phyloP scores from a whole-genome alignment of 2,888 invertebrate species.

The Lasioglossum vierecki region DNA sequence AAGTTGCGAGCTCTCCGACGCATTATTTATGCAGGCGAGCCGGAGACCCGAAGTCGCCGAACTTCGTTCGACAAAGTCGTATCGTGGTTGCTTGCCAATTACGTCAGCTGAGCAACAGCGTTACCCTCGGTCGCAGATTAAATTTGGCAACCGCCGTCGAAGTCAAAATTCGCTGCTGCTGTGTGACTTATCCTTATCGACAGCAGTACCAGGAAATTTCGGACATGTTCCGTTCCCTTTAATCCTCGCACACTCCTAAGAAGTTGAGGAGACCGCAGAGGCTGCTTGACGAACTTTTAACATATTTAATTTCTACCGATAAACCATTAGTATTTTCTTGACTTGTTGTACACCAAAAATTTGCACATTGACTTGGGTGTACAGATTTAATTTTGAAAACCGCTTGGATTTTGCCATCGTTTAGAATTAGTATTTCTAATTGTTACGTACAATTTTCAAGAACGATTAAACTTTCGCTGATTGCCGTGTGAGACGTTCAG shows the following conservation, averaged over 20 bases:
- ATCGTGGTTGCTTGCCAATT: slow-evolving; percentile 64
- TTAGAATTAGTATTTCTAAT: no score
- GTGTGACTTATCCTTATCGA: neutral
- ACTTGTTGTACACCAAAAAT: no score
- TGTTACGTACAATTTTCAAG: no score
- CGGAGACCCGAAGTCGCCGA: slow-evolving; percentile 47
- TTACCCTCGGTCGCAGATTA: slow-evolving; percentile 39
- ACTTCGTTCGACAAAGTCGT: slow-evolving; percentile 55
- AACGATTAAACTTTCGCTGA: no score
- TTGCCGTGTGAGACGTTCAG: no score
- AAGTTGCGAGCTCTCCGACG: slow-evolving; percentile 63
- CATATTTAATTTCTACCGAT: no score
- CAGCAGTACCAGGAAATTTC: neutral
- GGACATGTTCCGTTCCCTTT: neutral
- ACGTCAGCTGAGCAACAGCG: slow-evolving; percentile 47
- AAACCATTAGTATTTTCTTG: no score
- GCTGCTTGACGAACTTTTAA: no score
- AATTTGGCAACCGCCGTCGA: slow-evolving; percentile 32
- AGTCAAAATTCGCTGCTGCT: slow-evolving; percentile 23
- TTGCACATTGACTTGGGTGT: no score
- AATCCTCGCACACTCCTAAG: neutral
- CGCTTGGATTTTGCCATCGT: no score
- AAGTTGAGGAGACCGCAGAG: no score
- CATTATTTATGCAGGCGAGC: slow-evolving; percentile 69
- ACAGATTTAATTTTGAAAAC: no score